phyloP scores from a whole-genome alignment of 2,888 invertebrate species.

The Amiota communis region DNA sequence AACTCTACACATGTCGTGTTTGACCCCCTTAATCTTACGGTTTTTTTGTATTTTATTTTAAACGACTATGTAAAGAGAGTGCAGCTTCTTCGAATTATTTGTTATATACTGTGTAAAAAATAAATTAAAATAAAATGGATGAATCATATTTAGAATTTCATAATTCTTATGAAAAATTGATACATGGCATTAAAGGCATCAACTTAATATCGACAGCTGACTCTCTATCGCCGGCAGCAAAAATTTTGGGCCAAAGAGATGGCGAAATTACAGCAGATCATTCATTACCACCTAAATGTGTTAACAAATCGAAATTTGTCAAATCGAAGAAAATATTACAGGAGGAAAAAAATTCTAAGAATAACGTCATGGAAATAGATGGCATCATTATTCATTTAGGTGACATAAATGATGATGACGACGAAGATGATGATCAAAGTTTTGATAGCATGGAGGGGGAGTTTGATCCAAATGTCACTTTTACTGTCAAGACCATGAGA shows the following conservation, averaged over 20 bases:
- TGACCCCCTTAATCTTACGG: too few species aligned
- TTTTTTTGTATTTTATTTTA: too few species aligned
- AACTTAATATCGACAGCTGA: background rate
- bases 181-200: background rate
- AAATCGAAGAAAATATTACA: background rate
- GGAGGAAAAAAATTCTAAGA: background rate
- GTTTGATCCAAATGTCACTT: constrained; percentile 17
- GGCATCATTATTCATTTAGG: constrained; percentile 8
- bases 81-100: too few species aligned
- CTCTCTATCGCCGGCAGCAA: constrained; percentile 4
- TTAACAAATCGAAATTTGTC: background rate
- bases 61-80: too few species aligned
- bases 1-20: too few species aligned
- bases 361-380: constrained; percentile 4
- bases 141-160: background rate
- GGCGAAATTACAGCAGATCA: background rate
- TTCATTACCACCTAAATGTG: background rate
- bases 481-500: constrained; percentile 1
- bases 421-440: background rate
- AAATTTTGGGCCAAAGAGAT: background rate
- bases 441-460: background rate
- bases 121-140: background rate
- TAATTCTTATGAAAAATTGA: background rate
- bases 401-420: background rate
- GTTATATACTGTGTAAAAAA: background rate